Conservation (phyloP, 1,140 invertebrate genomes). For the Drosophila ironensis region DNA sequence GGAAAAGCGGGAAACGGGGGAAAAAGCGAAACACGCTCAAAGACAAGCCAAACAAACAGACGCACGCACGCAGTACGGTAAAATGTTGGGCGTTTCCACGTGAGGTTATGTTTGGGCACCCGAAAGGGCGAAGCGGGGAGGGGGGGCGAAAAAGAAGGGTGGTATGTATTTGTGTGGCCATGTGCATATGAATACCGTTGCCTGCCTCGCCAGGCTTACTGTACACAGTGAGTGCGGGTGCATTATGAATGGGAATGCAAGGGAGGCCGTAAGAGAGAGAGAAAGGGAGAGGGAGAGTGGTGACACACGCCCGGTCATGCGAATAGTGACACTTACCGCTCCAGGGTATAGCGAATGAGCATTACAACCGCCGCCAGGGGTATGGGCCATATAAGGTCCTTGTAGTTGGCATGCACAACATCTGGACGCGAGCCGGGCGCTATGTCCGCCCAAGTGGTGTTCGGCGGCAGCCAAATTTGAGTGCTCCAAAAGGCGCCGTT, state of each 20-base stretch:
- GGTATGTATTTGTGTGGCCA: too few species aligned
- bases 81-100: conserved; percentile 77
- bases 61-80: conserved; percentile 8
- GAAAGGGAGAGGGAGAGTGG: conserved; percentile 24
- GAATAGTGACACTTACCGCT: conserved; percentile 92
- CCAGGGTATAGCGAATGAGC: conserved; percentile 88
- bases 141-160: conserved; percentile 7
- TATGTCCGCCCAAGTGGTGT: conserved; percentile 94
- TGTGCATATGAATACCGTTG: conserved; percentile 36
- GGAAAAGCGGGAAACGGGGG: conserved; percentile 1
- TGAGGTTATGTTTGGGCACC: conserved; percentile 73
- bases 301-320: too few species aligned
- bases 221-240: conserved; percentile 47
- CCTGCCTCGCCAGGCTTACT: conserved; percentile 48
- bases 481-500: conserved; percentile 90
- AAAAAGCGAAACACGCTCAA: conserved; percentile 23
- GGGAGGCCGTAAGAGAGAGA: conserved; percentile 16
- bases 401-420: conserved; percentile 91
- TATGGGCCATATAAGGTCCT: conserved; percentile 91
- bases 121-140: too few species aligned
- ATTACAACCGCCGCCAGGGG: conserved; percentile 90
- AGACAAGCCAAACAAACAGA: conserved; percentile 1
- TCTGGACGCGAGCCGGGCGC: conserved; percentile 88
- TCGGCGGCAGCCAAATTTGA: conserved; percentile 93
- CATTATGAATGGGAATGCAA: conserved; percentile 12